Conservation (phyloP, 2,797 vertebrate species). For the Leontocebus nigricollis region DNA sequence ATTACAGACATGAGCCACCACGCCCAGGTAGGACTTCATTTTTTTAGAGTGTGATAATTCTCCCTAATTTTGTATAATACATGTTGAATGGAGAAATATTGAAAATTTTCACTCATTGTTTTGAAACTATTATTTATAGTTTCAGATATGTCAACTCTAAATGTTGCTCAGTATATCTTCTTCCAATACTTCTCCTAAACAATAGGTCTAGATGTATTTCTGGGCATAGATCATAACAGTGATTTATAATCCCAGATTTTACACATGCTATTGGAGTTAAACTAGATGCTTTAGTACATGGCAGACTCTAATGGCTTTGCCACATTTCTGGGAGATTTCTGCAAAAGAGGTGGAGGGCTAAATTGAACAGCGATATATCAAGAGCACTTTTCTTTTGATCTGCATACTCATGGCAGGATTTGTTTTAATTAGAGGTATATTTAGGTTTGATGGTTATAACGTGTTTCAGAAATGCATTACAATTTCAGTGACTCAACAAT, state of each 20-base stretch:
- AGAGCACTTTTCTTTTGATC: constrained; percentile 49
- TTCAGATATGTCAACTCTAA: constrained; percentile 18
- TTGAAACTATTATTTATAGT: constrained; percentile 49
- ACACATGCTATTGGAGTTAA: constrained; percentile 52
- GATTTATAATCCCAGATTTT: constrained; percentile 65
- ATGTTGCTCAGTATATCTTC: not conserved
- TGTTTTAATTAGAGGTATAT: constrained; percentile 54
- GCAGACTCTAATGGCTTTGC: constrained; percentile 52
- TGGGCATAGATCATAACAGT: not conserved
- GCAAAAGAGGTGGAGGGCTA: constrained; percentile 4
- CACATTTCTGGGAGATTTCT: constrained; percentile 28
- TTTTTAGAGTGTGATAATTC: not conserved
- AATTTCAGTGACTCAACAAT: constrained; percentile 9
- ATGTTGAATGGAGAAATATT: not conserved
- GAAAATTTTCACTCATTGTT: not conserved
- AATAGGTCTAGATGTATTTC: not conserved
- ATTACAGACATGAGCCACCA: no score
- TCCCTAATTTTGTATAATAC: not conserved
- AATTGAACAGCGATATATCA: constrained; percentile 40
- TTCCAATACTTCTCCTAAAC: constrained; percentile 24
- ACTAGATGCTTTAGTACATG: constrained; percentile 54
- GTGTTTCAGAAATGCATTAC: constrained; percentile 36
- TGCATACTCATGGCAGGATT: not conserved
- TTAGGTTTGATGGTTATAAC: constrained; percentile 40
- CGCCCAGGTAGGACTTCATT: no score